A percentile compares a stretch with the other conserved stretches of the same genome.
These are phyloP conservation scores for Clusia tigrina DNA, from an alignment of 2,888 invertebrate genomes.

Conservation along the genomic window DNA sequence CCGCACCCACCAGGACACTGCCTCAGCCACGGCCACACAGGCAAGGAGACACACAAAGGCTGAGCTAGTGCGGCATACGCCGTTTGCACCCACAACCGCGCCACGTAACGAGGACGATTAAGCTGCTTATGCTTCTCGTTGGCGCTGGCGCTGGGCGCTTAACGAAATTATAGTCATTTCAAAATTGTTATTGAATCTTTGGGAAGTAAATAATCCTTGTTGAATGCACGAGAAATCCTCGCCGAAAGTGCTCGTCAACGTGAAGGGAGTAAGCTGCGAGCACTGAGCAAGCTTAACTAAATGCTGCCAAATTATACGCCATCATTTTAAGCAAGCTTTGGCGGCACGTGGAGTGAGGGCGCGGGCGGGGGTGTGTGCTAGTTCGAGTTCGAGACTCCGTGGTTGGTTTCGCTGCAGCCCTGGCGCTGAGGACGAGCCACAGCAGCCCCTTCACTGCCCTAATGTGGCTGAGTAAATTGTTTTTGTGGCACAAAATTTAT, in stretches of 20 bases:
- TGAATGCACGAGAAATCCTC: slow-evolving; percentile 54
- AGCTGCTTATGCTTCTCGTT: slow-evolving; percentile 42
- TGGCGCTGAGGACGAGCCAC: slow-evolving; percentile 24
- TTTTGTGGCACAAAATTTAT: slow-evolving; percentile 51
- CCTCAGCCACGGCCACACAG: too few relatives aligned
- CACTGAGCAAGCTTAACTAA: slow-evolving; percentile 34
- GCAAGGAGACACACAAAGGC: too few relatives aligned
- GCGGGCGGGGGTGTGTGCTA: slow-evolving; percentile 9
- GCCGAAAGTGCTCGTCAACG: slow-evolving; percentile 23
- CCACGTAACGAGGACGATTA: slow-evolving; percentile 36
- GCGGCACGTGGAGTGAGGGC: slow-evolving; percentile 37
- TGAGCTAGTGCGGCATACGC: neutral
- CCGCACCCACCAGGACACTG: too few relatives aligned
- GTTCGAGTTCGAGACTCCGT: neutral
- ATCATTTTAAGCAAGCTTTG: slow-evolving; percentile 48
- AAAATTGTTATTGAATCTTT: slow-evolving; percentile 60
- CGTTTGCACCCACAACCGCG: neutral
- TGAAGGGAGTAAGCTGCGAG: neutral
- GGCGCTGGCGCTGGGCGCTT: too few relatives aligned
- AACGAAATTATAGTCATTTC: slow-evolving; percentile 50
- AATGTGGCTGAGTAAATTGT: slow-evolving; percentile 56
- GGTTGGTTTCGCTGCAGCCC: neutral
- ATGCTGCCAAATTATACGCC: slow-evolving; percentile 50
- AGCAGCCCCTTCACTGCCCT: slow-evolving; percentile 32
- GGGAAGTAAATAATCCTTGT: slow-evolving; percentile 59